Evolutionary conservation across 2,888 invertebrate genomes (phyloP), one percentile per base, ranked within the genome.

Genomic region (Drosophila kokeensis): DNA sequence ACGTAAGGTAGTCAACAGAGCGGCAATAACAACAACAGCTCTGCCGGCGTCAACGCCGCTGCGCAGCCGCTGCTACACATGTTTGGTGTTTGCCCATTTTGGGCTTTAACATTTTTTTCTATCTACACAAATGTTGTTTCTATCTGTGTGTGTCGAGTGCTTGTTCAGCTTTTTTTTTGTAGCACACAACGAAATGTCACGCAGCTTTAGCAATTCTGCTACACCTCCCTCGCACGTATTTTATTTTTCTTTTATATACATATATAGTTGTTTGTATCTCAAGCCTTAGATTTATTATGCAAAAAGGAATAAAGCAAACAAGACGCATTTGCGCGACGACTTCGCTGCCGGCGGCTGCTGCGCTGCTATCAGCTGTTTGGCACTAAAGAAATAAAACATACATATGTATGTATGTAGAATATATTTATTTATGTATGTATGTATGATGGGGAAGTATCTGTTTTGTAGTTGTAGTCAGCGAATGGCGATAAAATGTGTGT

Each of bases 1-100:
- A 78, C 29, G 76, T 68, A 61, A 69, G 52, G 69, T 75, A 80
- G 75, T 58, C 72, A 72, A 78, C 72, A 76, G 72, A 78, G 65
- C 76, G 72, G 77, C 81, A 79, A 76, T 76, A 79, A 81, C 77
- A 79, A 79, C 76, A 79, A 81, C 54, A 61, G 18, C 53, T 54
- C 81, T 60, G 81, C 32, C 61, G 54, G 65, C 79, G 75, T 54
- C 72, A 61, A 57, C 65, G 60, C 55, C 59, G 78, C 73, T 76
- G 82, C 80, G 78, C 75, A 65, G 71, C 54, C 71, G 73, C 81
- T 66, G 65, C 82, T 71, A 82, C 85, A 87, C 88, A 86, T 88
- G 86, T 86, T 90, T 83, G 81, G 64, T 77, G 79, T 87, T 89
- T 79, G 85, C 69, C 82, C 83, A 76, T 79, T 89, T 89, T 73